phyloP scores from a whole-genome alignment of 1,140 invertebrate species.

The Procambarus virginalis region DNA sequence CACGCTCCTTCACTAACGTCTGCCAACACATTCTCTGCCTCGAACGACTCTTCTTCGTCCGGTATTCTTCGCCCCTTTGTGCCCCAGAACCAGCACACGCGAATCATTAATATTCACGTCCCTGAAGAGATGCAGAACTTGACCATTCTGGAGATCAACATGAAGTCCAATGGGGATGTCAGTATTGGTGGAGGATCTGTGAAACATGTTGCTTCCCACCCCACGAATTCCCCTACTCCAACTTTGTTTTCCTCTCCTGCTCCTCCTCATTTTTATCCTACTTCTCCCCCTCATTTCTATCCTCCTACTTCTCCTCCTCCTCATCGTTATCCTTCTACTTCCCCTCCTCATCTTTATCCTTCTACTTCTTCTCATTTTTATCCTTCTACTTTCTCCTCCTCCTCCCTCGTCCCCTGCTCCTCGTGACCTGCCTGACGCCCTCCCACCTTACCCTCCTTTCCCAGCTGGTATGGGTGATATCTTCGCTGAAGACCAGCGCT shows the following conservation, averaged over 20 bases:
- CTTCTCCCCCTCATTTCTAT: neutral
- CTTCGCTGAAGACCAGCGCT: conserved; percentile 24
- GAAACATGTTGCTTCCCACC: neutral
- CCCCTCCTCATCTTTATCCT: neutral
- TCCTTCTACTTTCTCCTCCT: neutral
- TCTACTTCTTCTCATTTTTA: neutral
- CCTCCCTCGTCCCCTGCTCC: neutral
- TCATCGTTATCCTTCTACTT: neutral
- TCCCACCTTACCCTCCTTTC: neutral
- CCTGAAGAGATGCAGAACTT: conserved; percentile 61
- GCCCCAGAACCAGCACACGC: neutral
- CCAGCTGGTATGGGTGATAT: conserved; percentile 3
- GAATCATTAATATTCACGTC: conserved; percentile 62
- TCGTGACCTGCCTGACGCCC: neutral
- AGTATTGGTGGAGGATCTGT: conserved; percentile 18
- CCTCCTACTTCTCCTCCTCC: neutral
- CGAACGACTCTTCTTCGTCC: neutral
- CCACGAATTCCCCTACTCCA: neutral
- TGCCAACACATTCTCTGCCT: neutral
- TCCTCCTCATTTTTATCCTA: no score
- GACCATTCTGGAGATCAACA: conserved; percentile 61
- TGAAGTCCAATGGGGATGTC: conserved; percentile 68
- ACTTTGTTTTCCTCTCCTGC: no score
- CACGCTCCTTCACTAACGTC: neutral
- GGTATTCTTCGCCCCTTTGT: neutral